A percentile compares a stretch with the other conserved stretches of the same genome.
Evolutionary conservation across 1,140 invertebrate genomes (phyloP).

Genomic region (Drosophila santomea): DNA sequence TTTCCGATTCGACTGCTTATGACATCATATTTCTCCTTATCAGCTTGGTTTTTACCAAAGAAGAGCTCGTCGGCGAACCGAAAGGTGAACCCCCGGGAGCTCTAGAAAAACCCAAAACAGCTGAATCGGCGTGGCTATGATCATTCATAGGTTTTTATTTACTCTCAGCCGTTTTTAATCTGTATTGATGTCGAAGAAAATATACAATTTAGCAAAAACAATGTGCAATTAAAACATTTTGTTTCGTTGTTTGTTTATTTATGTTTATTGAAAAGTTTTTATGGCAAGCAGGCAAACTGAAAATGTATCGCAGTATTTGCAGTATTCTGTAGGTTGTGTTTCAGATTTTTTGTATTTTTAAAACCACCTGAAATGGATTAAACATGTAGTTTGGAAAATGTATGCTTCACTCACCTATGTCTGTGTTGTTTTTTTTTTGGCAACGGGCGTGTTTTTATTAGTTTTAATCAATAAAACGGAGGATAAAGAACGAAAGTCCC

Average conservation of each 20-base stretch:
- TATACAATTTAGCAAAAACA: neutral
- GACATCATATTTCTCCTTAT: slow-evolving; percentile 33
- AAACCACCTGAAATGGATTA: neutral
- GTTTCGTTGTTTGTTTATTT: neutral
- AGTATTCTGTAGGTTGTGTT: slow-evolving; percentile 5
- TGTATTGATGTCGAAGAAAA: neutral
- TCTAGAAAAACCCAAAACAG: slow-evolving; percentile 11
- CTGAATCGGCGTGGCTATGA: slow-evolving; percentile 6
- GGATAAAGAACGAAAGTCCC: slow-evolving; percentile 7
- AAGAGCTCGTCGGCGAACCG: slow-evolving; percentile 13
- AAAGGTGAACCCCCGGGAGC: slow-evolving; percentile 49
- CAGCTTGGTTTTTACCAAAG: slow-evolving; percentile 34
- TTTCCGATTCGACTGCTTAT: slow-evolving; percentile 1
- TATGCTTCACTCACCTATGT: slow-evolving; percentile 4
- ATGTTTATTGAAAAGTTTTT: slow-evolving; percentile 1
- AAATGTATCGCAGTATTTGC: neutral
- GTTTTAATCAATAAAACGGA: slow-evolving; percentile 8
- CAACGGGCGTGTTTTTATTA: slow-evolving; percentile 5
- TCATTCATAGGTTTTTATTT: slow-evolving; percentile 1
- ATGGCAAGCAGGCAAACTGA: slow-evolving; percentile 3
- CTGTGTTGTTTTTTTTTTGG: neutral
- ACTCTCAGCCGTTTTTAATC: neutral
- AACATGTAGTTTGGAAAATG: slow-evolving; percentile 2
- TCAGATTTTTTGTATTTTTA: neutral
- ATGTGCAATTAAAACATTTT: neutral